Evolutionary conservation across 2,888 invertebrate genomes (phyloP).

Genomic region (Sphinx pinastri): DNA sequence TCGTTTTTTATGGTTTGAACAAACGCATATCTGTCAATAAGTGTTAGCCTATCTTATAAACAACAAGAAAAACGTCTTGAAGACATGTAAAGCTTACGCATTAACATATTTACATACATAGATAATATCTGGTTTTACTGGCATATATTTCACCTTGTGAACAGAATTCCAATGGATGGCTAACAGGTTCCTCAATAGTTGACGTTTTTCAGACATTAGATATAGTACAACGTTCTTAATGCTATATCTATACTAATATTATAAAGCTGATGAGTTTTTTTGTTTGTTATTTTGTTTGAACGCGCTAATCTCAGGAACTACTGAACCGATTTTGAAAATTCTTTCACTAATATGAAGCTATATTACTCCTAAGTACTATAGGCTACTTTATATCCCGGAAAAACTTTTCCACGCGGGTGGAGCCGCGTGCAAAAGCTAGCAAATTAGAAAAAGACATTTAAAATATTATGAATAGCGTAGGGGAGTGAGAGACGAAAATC

Average conservation of each 20-base stretch:
- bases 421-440: too few species aligned
- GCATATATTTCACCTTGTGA: slow-evolving; percentile 6
- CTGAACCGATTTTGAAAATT: too few species aligned
- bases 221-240: too few species aligned
- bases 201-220: neutral
- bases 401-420: too few species aligned
- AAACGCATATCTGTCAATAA: slow-evolving; percentile 8
- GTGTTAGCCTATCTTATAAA: neutral
- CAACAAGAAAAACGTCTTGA: slow-evolving; percentile 1
- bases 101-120: slow-evolving; percentile 13
- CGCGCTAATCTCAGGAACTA: too few species aligned
- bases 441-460: neutral
- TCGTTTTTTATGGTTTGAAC: neutral
- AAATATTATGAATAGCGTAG: neutral
- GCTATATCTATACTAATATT: too few species aligned
- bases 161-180: slow-evolving; percentile 12
- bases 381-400: too few species aligned
- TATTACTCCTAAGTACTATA: too few species aligned
- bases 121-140: neutral
- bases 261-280: too few species aligned
- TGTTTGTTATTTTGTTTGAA: too few species aligned
- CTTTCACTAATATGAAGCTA: too few species aligned
- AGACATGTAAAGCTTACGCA: slow-evolving; percentile 15
- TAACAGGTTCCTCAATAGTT: neutral
- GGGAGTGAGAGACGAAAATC: neutral